These are phyloP conservation scores for Calycopis cecrops DNA, from an alignment of 1,140 invertebrate species.

Conservation along the genomic window DNA sequence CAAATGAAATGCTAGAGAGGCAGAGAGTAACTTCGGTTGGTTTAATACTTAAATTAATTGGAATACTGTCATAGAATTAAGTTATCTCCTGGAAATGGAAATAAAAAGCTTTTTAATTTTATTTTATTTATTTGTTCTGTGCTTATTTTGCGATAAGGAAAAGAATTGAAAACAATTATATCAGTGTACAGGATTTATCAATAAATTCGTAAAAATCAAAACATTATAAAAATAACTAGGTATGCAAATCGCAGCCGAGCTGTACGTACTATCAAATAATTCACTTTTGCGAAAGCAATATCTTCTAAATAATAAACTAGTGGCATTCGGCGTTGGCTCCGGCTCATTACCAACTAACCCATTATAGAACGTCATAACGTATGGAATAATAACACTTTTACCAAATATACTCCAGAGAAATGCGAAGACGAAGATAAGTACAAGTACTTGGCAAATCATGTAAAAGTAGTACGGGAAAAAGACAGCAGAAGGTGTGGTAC, in stretches of 20 bases:
- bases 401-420: constrained; percentile 49
- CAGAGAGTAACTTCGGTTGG: too few relatives aligned
- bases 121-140: too few relatives aligned
- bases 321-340: constrained; percentile 19
- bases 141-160: too few relatives aligned
- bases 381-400: constrained; percentile 42
- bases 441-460: constrained; percentile 56
- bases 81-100: too few relatives aligned
- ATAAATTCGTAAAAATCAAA: constrained; percentile 20
- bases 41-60: too few relatives aligned
- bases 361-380: constrained; percentile 38
- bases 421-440: constrained; percentile 40
- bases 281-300: constrained; percentile 64
- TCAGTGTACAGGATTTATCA: neutral
- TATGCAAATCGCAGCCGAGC: constrained; percentile 6
- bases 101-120: too few relatives aligned
- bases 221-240: constrained; percentile 19
- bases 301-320: constrained; percentile 41
- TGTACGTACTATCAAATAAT: constrained; percentile 44
- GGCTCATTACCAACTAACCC: constrained; percentile 25
- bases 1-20: too few relatives aligned
- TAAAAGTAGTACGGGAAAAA: constrained; percentile 64
- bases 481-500: constrained; percentile 50
- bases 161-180: neutral
- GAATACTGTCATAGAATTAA: too few relatives aligned